Evolutionary conservation across 1,140 invertebrate genomes (phyloP).

Genomic region (Spodoptera litura): DNA sequence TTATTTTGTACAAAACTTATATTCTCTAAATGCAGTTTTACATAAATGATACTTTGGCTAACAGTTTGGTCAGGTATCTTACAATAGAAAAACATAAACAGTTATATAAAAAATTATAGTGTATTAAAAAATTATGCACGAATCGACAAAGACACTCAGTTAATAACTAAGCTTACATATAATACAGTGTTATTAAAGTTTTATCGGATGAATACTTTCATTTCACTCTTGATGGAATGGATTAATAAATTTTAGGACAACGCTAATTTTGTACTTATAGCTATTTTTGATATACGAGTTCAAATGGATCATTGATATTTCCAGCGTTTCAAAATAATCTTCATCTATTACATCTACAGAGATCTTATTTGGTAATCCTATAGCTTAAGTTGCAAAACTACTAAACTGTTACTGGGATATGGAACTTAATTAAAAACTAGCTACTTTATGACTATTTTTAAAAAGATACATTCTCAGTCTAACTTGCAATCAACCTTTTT

Average conservation of each 20-base stretch:
- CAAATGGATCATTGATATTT: too few relatives aligned
- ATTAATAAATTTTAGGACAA: too few relatives aligned
- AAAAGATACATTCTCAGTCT: conserved; percentile 21
- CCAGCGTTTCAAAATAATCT: neutral
- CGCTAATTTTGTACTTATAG: too few relatives aligned
- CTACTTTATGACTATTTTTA: neutral
- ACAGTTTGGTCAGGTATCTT: conserved; percentile 8
- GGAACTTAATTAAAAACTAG: neutral
- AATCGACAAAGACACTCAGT: too few relatives aligned
- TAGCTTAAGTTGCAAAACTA: neutral
- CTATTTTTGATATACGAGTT: too few relatives aligned
- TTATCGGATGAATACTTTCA: too few relatives aligned
- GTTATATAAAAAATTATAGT: neutral
- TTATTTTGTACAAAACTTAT: conserved; percentile 28
- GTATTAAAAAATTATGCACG: too few relatives aligned
- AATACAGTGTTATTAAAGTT: too few relatives aligned
- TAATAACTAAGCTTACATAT: too few relatives aligned
- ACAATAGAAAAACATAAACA: neutral
- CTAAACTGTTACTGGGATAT: neutral
- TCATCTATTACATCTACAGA: conserved; percentile 32
- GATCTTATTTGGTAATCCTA: conserved; percentile 26
- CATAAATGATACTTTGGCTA: conserved; percentile 28
- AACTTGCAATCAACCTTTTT: conserved; percentile 49
- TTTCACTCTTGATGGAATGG: too few relatives aligned
- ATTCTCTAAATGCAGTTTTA: conserved; percentile 42